Base-by-base conservation (phyloP, 1,140 invertebrate species). In the Lepidurus couesii region DNA sequence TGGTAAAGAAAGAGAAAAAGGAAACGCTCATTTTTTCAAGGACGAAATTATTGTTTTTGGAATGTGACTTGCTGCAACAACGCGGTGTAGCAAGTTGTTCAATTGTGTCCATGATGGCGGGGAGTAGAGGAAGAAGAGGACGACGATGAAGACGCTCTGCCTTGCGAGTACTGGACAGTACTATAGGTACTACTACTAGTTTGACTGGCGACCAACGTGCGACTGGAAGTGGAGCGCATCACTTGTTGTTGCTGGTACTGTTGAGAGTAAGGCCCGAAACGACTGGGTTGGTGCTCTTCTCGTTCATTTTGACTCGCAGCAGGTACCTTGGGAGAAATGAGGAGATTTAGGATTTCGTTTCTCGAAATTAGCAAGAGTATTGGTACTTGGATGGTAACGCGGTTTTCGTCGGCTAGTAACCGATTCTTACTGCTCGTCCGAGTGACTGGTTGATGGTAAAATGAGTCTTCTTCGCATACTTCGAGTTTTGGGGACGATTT, bases 41-140 rank as follows among this genome's bases (percentile, higher is more conserved):
- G n/a, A 16, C 8, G 16, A 13, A 65, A 16, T 65, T 65, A 5
- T 65, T 47, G 3, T 47, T 65, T 21, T 65, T 65, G 53, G 53
- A 65, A 65, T 65, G 53, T 65, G 53, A 65, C 53, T 65, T 21
- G 53, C 53, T 65, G 53, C 53, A 21, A 21, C 16, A 65, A 65
- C 16, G 21, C 21, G 53, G 53, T 21, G 5, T 65, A 13, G 53
- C 53, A 65, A 65, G 53, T 65, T 65, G 53, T 65, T 65, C 53
- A 65, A 16, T 65, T 13, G 21, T 65, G 53, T 65, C 53, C 53
- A 21, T 65, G 53, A 21, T 65, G 53, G 16, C 53, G 53, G 6
- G 53, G 53, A 65, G 53, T 21, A 21, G 53, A 65, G n/a, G 53
- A 65, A 21, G 53, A 65, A 7, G 53, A 65, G 21, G 53, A 65